These are phyloP conservation scores for Hypomecis punctinalis DNA, from an alignment of 2,888 invertebrate genomes.

Conservation along the genomic window DNA sequence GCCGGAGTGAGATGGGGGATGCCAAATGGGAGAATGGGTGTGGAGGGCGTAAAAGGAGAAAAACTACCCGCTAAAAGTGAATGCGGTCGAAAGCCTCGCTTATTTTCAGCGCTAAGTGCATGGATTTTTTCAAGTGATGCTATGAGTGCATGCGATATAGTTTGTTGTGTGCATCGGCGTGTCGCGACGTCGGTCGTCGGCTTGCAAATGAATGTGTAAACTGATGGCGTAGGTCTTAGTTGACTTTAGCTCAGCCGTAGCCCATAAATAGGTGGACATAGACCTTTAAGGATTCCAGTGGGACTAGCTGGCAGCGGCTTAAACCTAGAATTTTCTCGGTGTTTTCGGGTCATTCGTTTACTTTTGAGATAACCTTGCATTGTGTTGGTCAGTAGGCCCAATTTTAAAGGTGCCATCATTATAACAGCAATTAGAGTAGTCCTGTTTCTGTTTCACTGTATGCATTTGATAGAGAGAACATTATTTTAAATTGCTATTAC, in stretches of 20 bases:
- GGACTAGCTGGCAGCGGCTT: too few species aligned
- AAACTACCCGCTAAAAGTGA: slow-evolving; percentile 85
- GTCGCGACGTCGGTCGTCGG: slow-evolving; percentile 13
- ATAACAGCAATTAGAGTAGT: too few species aligned
- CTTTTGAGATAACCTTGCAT: too few species aligned
- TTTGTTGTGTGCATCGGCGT: slow-evolving; percentile 27
- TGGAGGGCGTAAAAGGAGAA: slow-evolving; percentile 83
- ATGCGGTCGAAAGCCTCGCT: slow-evolving; percentile 85
- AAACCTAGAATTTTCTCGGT: too few species aligned
- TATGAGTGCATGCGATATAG: slow-evolving; percentile 60
- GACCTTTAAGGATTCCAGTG: too few species aligned
- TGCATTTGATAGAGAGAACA: too few species aligned
- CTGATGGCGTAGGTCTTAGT: slow-evolving; percentile 4
- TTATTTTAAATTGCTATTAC: too few species aligned
- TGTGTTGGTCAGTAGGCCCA: too few species aligned
- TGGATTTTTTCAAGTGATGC: slow-evolving; percentile 83
- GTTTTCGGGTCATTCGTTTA: too few species aligned
- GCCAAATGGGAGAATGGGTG: slow-evolving; percentile 75
- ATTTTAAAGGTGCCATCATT: too few species aligned
- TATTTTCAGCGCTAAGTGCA: slow-evolving; percentile 83
- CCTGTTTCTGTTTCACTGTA: too few species aligned
- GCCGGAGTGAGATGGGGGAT: slow-evolving; percentile 73
- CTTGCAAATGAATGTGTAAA: slow-evolving; percentile 4
- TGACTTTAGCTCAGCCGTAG: neutral
- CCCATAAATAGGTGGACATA: too few species aligned